phyloP scores from a whole-genome alignment of 2,113 vertebrate genomes.

The Mastomys coucha region DNA sequence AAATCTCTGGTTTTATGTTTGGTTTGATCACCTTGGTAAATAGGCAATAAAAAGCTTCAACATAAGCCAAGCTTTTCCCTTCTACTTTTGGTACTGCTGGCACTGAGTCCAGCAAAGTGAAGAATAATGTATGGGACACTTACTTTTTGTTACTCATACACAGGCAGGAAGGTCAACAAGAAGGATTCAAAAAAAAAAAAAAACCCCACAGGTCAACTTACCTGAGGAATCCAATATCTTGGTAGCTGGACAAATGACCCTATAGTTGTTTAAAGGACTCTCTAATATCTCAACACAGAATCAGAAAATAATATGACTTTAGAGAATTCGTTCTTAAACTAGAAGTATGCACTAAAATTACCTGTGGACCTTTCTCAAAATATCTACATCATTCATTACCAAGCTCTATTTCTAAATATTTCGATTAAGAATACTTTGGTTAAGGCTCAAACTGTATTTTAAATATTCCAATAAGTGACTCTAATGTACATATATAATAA shows the following conservation, averaged over 20 bases:
- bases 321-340: background rate
- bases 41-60: background rate
- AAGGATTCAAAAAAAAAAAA: background rate
- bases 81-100: background rate
- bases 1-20: background rate
- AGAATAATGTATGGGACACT: slow-evolving; percentile 1
- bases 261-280: slow-evolving; percentile 19
- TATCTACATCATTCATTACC: background rate
- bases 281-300: background rate
- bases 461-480: background rate
- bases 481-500: background rate
- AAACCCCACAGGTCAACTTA: background rate
- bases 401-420: slow-evolving; percentile 29
- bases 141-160: slow-evolving; percentile 14
- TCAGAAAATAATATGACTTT: slow-evolving; percentile 22
- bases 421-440: background rate
- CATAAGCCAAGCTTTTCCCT: slow-evolving; percentile 27
- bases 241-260: background rate
- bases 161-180: background rate
- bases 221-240: background rate
- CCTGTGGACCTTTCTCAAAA: background rate
- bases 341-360: background rate
- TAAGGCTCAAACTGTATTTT: slow-evolving; percentile 5
- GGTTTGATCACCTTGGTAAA: background rate
- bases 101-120: background rate